phyloP scores from a whole-genome alignment of 2,888 invertebrate species.

The Nowickia ferox region DNA sequence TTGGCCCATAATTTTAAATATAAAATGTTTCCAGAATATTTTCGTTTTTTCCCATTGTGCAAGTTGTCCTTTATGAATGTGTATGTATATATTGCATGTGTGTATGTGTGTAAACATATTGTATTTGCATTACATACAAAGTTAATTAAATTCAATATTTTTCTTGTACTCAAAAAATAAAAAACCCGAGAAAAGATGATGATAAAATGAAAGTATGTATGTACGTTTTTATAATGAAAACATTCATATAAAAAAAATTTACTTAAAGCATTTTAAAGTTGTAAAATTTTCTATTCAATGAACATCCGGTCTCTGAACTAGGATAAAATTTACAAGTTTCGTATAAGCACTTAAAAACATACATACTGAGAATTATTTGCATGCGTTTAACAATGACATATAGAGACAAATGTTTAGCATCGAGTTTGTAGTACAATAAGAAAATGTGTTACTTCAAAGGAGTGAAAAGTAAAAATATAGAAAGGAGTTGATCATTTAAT shows the following conservation, averaged over 20 bases:
- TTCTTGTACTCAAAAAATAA: constrained; percentile 43
- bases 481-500: too few species aligned
- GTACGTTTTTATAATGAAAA: constrained; percentile 4
- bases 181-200: neutral
- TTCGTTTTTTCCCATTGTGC: neutral
- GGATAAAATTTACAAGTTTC: constrained; percentile 49
- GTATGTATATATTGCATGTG: too few species aligned
- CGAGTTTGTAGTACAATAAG: neutral
- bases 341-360: neutral
- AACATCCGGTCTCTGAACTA: constrained; percentile 61
- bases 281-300: constrained; percentile 35
- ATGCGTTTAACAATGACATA: neutral
- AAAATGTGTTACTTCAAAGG: too few species aligned
- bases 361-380: neutral
- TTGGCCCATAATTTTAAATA: too few species aligned
- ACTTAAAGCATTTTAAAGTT: constrained; percentile 46
- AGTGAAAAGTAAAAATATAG: too few species aligned
- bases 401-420: constrained; percentile 2
- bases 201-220: constrained; percentile 10
- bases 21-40: too few species aligned
- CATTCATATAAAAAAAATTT: constrained; percentile 16
- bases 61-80: too few species aligned
- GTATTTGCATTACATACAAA: constrained; percentile 66
- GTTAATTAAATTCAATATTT: constrained; percentile 72
- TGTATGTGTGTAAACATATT: constrained; percentile 17